phyloP scores from a whole-genome alignment of 2,113 vertebrate genomes.

The Passerina amoena region DNA sequence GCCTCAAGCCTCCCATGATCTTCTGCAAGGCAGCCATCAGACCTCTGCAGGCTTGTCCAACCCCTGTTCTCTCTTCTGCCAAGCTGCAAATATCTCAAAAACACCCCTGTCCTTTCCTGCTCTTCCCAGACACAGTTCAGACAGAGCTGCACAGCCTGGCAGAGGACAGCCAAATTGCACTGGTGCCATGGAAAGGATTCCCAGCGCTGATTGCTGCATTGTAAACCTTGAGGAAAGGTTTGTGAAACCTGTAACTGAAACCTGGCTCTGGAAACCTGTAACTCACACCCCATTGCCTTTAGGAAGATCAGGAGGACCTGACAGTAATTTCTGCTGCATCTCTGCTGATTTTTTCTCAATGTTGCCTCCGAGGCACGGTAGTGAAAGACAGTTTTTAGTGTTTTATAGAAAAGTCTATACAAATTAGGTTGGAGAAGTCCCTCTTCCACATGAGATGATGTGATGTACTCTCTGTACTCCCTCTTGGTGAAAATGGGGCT shows the following conservation, averaged over 20 bases:
- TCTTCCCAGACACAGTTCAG: background rate
- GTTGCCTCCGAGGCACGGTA: fast-evolving
- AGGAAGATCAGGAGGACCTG: background rate
- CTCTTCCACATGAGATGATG: background rate
- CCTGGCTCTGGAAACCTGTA: background rate
- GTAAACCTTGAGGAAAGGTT: background rate
- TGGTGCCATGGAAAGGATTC: background rate
- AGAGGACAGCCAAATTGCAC: background rate
- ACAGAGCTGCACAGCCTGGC: background rate
- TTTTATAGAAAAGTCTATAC: background rate
- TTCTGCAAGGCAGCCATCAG: background rate
- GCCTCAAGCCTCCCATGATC: fast-evolving
- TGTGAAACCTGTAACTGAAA: background rate
- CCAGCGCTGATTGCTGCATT: background rate
- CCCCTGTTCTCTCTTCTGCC: background rate
- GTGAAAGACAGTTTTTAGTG: background rate
- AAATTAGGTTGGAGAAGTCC: background rate
- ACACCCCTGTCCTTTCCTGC: background rate
- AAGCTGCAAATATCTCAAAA: background rate
- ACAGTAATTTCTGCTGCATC: background rate
- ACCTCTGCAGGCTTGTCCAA: background rate
- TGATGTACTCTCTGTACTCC: background rate
- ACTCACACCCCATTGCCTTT: fast-evolving
- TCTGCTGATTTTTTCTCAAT: background rate
- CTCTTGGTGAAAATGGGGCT: background rate